phyloP scores from a whole-genome alignment of 2,113 vertebrate genomes.

The Larimichthys polyactis region DNA sequence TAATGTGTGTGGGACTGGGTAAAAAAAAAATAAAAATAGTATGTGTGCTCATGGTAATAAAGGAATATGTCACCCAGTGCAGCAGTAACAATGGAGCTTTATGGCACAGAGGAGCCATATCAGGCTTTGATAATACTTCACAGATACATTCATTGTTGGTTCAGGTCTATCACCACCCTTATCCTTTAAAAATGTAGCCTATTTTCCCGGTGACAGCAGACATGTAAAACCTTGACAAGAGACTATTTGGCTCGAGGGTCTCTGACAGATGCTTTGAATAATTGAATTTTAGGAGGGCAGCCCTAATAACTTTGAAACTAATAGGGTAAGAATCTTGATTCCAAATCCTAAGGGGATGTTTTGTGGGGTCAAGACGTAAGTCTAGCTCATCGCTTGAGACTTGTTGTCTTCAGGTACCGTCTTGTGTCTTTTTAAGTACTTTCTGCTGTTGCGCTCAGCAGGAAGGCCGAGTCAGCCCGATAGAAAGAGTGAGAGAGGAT shows the following conservation, averaged over 20 bases:
- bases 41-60: neutral
- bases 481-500: neutral
- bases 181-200: constrained; percentile 11
- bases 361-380: constrained; percentile 1
- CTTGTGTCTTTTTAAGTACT: neutral
- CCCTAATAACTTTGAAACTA: constrained; percentile 49
- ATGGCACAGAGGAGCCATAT: neutral
- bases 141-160: neutral
- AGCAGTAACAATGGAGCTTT: neutral
- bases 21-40: neutral
- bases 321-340: constrained; percentile 48
- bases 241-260: constrained; percentile 53
- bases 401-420: neutral
- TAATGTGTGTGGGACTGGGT: neutral
- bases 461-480: neutral
- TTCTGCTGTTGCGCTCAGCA: neutral
- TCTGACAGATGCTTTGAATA: constrained; percentile 53
- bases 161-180: neutral
- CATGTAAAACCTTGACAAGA: constrained; percentile 27
- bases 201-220: constrained; percentile 31
- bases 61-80: no score
- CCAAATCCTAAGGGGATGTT: constrained; percentile 8
- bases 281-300: constrained; percentile 59
- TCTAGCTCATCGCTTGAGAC: neutral
- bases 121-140: neutral